Percentiles rank a stretch among this genome's conserved stretches.
phyloP scores from a whole-genome alignment of 2,113 vertebrate species.

The Sclerurus mexicanus region DNA sequence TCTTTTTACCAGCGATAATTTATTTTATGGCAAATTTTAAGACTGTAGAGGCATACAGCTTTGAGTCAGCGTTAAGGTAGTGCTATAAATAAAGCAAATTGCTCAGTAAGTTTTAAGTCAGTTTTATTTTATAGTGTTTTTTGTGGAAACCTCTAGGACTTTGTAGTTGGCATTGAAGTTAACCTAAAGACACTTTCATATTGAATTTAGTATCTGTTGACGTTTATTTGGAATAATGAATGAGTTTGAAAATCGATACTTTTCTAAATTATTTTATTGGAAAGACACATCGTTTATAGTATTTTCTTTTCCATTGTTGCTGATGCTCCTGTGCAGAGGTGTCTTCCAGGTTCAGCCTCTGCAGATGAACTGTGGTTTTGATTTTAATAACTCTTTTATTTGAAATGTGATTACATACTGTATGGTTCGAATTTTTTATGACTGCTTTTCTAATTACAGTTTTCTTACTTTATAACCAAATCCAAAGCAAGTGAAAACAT shows the following conservation, averaged over 20 bases:
- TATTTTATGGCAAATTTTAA: conserved; percentile 65
- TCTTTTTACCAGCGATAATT: conserved; percentile 65
- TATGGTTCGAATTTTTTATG: conserved; percentile 72
- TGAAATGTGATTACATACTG: conserved; percentile 60
- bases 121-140: conserved; percentile 63
- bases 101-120: conserved; percentile 27
- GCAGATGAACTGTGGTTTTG: conserved; percentile 64
- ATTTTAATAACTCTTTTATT: conserved; percentile 70
- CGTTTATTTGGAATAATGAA: conserved; percentile 36
- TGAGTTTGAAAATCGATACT: conserved; percentile 27
- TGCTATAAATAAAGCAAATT: conserved; percentile 59
- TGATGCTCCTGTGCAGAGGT: conserved; percentile 41
- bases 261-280: conserved; percentile 53
- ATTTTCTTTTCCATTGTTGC: conserved; percentile 48
- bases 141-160: conserved; percentile 44
- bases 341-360: conserved; percentile 70
- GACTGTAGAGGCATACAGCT: conserved; percentile 25
- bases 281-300: conserved; percentile 4
- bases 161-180: conserved; percentile 28
- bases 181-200: conserved; percentile 43
- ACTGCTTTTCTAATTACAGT: conserved; percentile 72
- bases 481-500: conserved; percentile 64
- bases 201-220: conserved; percentile 40
- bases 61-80: conserved; percentile 33
- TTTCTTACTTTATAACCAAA: conserved; percentile 72